phyloP scores from a whole-genome alignment of 2,113 vertebrate species.

The Malurus alboscapulatus region DNA sequence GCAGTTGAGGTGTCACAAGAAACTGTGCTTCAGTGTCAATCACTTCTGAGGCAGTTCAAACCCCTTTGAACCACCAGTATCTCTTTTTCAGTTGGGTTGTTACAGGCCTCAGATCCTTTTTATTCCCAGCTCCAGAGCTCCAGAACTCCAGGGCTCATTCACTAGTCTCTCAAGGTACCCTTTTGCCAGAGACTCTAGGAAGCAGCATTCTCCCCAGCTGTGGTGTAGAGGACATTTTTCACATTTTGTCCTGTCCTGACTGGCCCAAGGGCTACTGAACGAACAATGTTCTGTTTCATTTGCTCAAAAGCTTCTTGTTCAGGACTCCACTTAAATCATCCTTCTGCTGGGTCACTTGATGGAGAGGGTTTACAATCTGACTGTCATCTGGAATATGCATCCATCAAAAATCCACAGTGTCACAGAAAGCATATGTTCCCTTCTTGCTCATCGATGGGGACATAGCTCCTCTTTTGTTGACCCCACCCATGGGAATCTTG shows the following conservation, averaged over 20 bases:
- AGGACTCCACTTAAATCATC: background rate
- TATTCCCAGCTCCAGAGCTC: background rate
- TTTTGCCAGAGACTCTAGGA: background rate
- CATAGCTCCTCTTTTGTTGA: background rate
- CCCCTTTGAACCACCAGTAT: background rate
- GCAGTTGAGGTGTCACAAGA: background rate
- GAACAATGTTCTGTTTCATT: background rate
- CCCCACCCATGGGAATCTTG: background rate
- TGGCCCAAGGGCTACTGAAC: background rate
- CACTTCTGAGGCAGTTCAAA: background rate
- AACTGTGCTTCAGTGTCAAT: background rate
- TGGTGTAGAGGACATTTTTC: background rate
- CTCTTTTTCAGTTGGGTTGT: background rate
- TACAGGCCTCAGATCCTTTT: background rate
- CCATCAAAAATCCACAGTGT: background rate
- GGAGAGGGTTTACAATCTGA: background rate
- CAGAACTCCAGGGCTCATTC: background rate
- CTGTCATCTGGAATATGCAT: background rate
- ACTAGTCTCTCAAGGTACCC: background rate
- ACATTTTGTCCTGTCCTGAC: background rate
- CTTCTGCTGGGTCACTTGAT: background rate
- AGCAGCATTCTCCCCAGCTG: background rate
- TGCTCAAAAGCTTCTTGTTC: background rate
- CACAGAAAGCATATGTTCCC: background rate
- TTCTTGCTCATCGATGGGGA: background rate